Base-by-base conservation (phyloP, 2,888 invertebrate genomes). In the Melinopterus prodromus region DNA sequence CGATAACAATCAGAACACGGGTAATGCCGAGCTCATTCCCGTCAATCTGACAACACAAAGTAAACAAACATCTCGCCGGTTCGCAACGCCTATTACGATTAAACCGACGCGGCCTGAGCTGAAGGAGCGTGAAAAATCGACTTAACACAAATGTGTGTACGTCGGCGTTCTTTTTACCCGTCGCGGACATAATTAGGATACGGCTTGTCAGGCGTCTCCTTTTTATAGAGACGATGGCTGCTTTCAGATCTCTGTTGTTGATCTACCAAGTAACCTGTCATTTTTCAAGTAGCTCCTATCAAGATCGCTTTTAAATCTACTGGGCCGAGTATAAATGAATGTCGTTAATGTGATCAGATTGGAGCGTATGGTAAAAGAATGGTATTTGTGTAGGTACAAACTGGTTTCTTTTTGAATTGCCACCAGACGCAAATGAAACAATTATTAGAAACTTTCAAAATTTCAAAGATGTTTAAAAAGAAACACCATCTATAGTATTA, bases 21-120 rank as follows among this genome's bases (percentile, higher is more conserved):
- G 7, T 53, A 53, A 53, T 12, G 53, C 53, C 53, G 53, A 53
- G 53, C 7, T 53, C 53, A 53, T 53, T 53, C 53, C 53, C 53
- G 53, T 53, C 53, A 53, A 53, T 9, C 53, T 53, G 53, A 53
- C 53, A 53, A 53, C 53, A 53, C 53, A 53, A 53, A 53, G 53
- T 53, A 53, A 53, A 53, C 53, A 53, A 53, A 53, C 53, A 53
- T 53, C 53, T 53, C 53, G 53, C 53, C 53, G 53, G 53, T 53
- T 53, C 53, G 53, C 53, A 12, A 53, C 53, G 53, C 53, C 53
- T 53, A 53, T 53, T 53, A 53, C 53, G 53, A 53, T 53, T 53
- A 53, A 26, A 53, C 53, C 53, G 53, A 12, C 53, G 12, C 53
- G 53, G 53, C 53, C 12, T 9, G 53, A 12, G 9, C 53, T 6